Conservation (phyloP, 2,797 vertebrate species). For the Acomys russatus region DNA sequence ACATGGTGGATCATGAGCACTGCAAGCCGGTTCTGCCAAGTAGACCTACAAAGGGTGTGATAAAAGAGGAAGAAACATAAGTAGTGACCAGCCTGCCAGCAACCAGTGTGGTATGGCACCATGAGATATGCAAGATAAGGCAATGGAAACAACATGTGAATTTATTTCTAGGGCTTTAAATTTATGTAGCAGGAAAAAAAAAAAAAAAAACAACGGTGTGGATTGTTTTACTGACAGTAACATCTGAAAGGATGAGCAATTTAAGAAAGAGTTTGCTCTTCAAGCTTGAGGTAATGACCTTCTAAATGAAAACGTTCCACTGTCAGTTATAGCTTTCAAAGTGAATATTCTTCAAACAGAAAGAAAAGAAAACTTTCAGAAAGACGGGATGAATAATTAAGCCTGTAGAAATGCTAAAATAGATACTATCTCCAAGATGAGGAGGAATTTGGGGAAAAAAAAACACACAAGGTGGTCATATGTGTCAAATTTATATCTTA, state of each 20-base stretch:
- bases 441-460: background rate
- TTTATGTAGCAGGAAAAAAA: constrained; percentile 34
- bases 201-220: background rate
- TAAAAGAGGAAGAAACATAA: background rate
- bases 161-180: background rate
- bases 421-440: background rate
- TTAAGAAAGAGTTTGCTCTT: constrained; percentile 49
- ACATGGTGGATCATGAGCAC: background rate
- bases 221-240: background rate
- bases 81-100: background rate
- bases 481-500: constrained; percentile 62
- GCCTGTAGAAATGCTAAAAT: background rate
- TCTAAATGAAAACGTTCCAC: constrained; percentile 8
- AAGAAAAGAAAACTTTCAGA: constrained; percentile 1
- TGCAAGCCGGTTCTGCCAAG: background rate
- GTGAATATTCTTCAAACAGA: constrained; percentile 14
- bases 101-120: background rate
- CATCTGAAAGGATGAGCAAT: background rate
- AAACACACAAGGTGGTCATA: background rate
- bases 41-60: background rate
- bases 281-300: background rate
- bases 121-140: background rate
- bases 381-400: constrained; percentile 42
- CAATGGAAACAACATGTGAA: background rate
- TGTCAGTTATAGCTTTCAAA: constrained; percentile 26